Percentiles rank a stretch among this genome's conserved stretches.
phyloP scores from a whole-genome alignment of 2,888 invertebrate species.

The Plebejus melissa region DNA sequence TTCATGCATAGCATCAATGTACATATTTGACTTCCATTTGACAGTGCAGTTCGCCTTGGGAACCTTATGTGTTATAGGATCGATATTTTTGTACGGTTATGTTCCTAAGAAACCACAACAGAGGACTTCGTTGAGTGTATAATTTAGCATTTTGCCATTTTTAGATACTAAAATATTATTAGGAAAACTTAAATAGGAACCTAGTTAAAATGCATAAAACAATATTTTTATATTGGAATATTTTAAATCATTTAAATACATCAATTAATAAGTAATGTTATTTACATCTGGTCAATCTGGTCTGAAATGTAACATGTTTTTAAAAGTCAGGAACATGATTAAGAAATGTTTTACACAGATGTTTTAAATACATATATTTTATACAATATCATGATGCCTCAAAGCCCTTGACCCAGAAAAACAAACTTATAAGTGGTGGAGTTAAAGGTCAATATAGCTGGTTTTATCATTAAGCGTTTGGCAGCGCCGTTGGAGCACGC shows the following conservation, averaged over 20 bases:
- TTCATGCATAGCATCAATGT: conserved; percentile 95
- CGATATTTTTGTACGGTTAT: conserved; percentile 96
- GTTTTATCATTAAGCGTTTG: too few relatives aligned
- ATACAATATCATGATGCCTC: not conserved
- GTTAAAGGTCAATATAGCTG: not conserved
- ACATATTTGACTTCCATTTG: conserved; percentile 92
- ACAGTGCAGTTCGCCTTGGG: conserved; percentile 93
- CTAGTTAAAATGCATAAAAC: not conserved
- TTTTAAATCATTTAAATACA: conserved; percentile 2
- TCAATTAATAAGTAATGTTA: not conserved
- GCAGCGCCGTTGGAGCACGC: too few relatives aligned
- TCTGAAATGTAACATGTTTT: not conserved
- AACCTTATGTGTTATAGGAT: conserved; percentile 92
- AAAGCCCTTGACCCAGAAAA: not conserved
- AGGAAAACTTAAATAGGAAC: conserved; percentile 4
- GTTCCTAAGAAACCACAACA: conserved; percentile 79
- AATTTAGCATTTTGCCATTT: conserved; percentile 39
- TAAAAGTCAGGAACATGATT: conserved; percentile 3
- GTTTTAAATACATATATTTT: not conserved
- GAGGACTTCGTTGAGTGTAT: conserved; percentile 60
- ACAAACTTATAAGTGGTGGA: not conserved
- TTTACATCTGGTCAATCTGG: not conserved
- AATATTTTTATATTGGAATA: conserved; percentile 18
- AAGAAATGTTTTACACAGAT: not conserved
- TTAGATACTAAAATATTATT: conserved; percentile 30